Evolutionary conservation across 2,797 vertebrate species (phyloP), one percentile per base, ranked within the genome.

Genomic region (Dendrocincla fuliginosa): DNA sequence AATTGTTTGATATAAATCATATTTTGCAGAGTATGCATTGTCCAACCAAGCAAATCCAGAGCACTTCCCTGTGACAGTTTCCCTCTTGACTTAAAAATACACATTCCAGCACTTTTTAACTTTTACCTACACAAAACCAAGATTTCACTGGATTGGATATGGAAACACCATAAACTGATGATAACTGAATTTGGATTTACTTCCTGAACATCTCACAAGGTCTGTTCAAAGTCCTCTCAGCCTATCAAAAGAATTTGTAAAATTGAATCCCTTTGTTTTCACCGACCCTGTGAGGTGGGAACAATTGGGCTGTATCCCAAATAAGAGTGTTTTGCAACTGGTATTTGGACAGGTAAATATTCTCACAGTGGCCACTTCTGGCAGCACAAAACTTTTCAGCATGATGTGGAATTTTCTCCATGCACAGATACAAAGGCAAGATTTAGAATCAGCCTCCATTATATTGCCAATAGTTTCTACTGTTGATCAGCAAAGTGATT

Each of bases 291-390:
- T 28, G 30, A 79, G 73, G 33, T 42, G 9, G 47, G 33, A 84
- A 42, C 7, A 59, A 19, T 32, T 30, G 30, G 23, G 7, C 10
- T 41, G 11, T 24, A 10, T 33, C 35, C 16, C 8, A 46, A 44
- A 32, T 28, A n/a, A 14, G 14, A 74, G 6, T 2, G 1, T n/a
- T 41, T 56, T 55, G 67, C 22, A 32, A 0, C 4, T 0, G 11
- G 41, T 16, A 5, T 61, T 68, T 59, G 18, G 24, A 49, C 30
- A 55, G 64, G 28, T 25, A 53, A 37, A 24, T 50, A 5, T 55
- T 69, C 60, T 42, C 49, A 23, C 49, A 52, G 64, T 6, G 7
- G 42, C 24, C 15, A 12, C 24, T 77, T 50, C 46, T n/a, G 44
- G 44, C 10, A 52, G 60, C 35, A 35, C 13, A 20, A 5, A 4